Evolutionary conservation across 2,113 vertebrate species (phyloP).

Genomic region (Picathartes gymnocephalus): DNA sequence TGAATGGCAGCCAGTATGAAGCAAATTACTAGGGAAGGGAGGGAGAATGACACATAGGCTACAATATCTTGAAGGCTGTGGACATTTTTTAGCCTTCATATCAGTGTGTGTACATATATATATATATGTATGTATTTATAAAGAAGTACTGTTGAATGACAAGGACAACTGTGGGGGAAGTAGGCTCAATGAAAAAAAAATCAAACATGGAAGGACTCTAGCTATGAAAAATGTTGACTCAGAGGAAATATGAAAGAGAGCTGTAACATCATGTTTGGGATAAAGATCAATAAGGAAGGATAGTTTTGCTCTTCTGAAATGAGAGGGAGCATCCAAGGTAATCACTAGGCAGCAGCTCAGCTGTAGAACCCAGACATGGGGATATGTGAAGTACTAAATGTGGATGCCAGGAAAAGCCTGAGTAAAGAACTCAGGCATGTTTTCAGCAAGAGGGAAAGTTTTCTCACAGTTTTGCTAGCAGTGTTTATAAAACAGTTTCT

Average conservation of each 20-base stretch:
- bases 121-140: neutral
- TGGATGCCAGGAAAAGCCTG: no score
- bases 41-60: neutral
- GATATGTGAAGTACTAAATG: neutral
- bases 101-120: neutral
- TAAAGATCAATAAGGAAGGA: neutral
- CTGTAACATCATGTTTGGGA: neutral
- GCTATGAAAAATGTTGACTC: neutral
- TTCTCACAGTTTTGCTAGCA: no score
- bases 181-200: neutral
- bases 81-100: neutral
- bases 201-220: neutral
- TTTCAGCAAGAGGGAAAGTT: no score
- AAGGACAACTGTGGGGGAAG: neutral
- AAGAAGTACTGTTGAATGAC: neutral
- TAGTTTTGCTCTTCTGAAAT: neutral
- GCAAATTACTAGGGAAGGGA: neutral
- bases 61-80: neutral
- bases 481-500: no score
- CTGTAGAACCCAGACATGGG: neutral
- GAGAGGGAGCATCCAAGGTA: neutral
- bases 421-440: no score
- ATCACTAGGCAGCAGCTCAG: neutral
- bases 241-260: neutral
- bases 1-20: neutral